These are phyloP conservation scores for Drosophila tristis DNA, from an alignment of 1,140 invertebrate species.

Conservation along the genomic window DNA sequence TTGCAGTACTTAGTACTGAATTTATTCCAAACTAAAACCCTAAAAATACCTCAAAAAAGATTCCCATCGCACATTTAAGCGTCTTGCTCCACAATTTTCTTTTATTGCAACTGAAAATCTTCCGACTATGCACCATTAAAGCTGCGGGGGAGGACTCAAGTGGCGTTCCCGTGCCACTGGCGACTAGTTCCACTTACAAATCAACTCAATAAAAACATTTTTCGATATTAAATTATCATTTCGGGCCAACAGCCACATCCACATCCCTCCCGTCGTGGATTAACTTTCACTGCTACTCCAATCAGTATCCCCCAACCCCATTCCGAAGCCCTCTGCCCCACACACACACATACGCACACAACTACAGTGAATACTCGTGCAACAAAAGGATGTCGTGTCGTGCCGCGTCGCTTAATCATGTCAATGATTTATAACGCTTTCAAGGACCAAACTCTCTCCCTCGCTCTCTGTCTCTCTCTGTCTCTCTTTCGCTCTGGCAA, in stretches of 20 bases:
- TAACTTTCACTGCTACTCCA: slow-evolving; percentile 35
- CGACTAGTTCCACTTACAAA: slow-evolving; percentile 43
- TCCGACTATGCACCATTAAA: not conserved
- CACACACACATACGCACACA: slow-evolving; percentile 9
- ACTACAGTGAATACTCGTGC: slow-evolving; percentile 39
- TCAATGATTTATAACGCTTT: slow-evolving; percentile 83
- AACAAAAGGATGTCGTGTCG: slow-evolving; percentile 79
- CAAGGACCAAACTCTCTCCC: slow-evolving; percentile 71
- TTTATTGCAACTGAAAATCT: not conserved
- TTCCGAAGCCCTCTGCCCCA: no score
- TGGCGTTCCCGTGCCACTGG: not conserved
- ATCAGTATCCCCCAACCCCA: not conserved
- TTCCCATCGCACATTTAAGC: no score
- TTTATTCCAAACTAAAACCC: no score
- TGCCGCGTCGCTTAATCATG: slow-evolving; percentile 80
- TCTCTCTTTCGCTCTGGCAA: slow-evolving; percentile 26
- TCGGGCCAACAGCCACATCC: slow-evolving; percentile 7
- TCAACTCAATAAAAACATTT: slow-evolving; percentile 78
- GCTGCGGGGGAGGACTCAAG: not conserved
- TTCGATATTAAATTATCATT: slow-evolving; percentile 82
- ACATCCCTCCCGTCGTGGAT: not conserved
- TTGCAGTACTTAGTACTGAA: no score
- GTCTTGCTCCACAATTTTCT: no score
- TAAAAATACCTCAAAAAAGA: no score
- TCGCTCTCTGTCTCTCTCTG: not conserved